Evolutionary conservation across 53 echinoderm and acorn worm species (phyloP).

Genomic region (Paracentrotus lividus): DNA sequence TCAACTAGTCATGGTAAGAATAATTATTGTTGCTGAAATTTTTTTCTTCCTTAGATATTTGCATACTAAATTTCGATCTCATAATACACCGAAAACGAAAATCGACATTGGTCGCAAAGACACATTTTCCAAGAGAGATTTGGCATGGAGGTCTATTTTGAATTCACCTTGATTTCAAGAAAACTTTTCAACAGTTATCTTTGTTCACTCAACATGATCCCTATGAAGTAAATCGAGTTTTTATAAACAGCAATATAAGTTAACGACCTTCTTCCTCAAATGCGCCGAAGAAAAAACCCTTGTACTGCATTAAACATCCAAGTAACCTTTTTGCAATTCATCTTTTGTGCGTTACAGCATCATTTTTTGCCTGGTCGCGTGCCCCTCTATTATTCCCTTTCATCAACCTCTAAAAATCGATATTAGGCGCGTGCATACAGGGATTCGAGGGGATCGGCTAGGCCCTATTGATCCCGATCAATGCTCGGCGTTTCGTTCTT

Average conservation of each 20-base stretch:
- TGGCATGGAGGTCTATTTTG: too few relatives aligned
- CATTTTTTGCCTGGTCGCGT: conserved; percentile 29
- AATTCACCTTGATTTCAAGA: too few relatives aligned
- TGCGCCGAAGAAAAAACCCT: too few relatives aligned
- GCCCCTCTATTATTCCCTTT: not conserved
- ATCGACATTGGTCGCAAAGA: too few relatives aligned
- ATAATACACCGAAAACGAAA: too few relatives aligned
- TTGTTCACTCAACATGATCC: too few relatives aligned
- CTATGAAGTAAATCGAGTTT: too few relatives aligned
- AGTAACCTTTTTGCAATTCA: not conserved
- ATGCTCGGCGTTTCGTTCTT: conserved; percentile 46
- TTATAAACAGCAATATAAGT: too few relatives aligned
- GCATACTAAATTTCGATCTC: too few relatives aligned
- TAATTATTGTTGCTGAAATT: not conserved
- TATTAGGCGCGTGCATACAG: conserved; percentile 33
- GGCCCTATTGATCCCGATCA: not conserved
- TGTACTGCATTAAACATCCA: not conserved
- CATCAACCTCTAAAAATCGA: conserved; percentile 1
- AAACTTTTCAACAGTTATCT: too few relatives aligned
- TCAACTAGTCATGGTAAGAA: not conserved
- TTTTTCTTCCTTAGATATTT: not conserved
- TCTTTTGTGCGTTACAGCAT: conserved; percentile 7
- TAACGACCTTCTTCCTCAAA: too few relatives aligned
- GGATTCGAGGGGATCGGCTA: conserved; percentile 25
- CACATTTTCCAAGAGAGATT: too few relatives aligned